Evolutionary conservation across 2,888 invertebrate species (phyloP).

Genomic region (Latrodectus elegans): DNA sequence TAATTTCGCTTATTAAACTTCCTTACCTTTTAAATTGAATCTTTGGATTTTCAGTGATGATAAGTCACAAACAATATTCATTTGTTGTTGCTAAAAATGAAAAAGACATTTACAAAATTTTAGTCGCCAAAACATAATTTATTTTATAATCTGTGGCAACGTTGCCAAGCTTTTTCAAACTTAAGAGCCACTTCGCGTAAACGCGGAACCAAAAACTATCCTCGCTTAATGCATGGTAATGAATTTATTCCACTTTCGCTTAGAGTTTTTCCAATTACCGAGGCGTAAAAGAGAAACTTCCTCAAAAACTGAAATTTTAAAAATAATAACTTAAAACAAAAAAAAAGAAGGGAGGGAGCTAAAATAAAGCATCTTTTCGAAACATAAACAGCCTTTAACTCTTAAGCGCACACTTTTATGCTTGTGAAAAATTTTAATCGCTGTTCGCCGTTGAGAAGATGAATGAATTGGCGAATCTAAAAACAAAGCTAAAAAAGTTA

Average conservation of each 20-base stretch:
- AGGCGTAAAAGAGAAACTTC: slow-evolving; percentile 40
- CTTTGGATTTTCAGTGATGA: too few species aligned
- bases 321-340: slow-evolving; percentile 29
- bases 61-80: too few species aligned
- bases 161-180: too few species aligned
- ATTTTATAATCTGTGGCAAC: too few species aligned
- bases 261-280: not conserved
- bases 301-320: slow-evolving; percentile 33
- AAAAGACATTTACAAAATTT: too few species aligned
- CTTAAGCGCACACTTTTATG: slow-evolving; percentile 36
- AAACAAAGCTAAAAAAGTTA: slow-evolving; percentile 42
- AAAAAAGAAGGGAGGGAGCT: slow-evolving; percentile 4
- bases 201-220: too few species aligned
- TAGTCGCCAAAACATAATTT: too few species aligned
- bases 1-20: too few species aligned
- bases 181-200: too few species aligned
- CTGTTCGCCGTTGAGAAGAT: slow-evolving; percentile 9
- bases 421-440: slow-evolving; percentile 47
- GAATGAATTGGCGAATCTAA: slow-evolving; percentile 1
- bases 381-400: slow-evolving; percentile 38
- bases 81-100: too few species aligned
- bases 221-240: not conserved
- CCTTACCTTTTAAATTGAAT: too few species aligned
- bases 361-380: not conserved
- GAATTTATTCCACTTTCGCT: slow-evolving; percentile 34